Conservation (phyloP, 1,140 invertebrate genomes). For the Pseudomyrmex gracilis region DNA sequence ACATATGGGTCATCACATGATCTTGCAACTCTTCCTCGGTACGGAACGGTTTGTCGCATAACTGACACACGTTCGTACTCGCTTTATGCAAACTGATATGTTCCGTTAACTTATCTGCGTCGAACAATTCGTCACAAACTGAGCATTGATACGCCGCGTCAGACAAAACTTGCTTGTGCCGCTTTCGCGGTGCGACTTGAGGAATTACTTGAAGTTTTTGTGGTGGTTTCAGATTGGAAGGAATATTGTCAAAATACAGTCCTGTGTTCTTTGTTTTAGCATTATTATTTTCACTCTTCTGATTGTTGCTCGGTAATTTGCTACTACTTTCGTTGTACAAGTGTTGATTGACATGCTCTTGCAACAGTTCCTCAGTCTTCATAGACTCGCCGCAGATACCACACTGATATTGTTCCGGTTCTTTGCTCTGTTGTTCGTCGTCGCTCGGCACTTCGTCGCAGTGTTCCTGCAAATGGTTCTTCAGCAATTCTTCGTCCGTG, state of each 20-base stretch:
- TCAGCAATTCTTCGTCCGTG: constrained; percentile 80
- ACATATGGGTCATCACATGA: constrained; percentile 81
- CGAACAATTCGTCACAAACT: constrained; percentile 80
- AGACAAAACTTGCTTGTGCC: too few species aligned
- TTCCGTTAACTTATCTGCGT: constrained; percentile 74
- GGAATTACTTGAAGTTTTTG: too few species aligned
- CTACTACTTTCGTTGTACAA: constrained; percentile 82
- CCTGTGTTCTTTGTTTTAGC: constrained; percentile 18
- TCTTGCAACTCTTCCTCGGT: constrained; percentile 79
- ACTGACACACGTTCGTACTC: constrained; percentile 78
- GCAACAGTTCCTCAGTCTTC: constrained; percentile 78
- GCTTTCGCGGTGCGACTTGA: too few species aligned
- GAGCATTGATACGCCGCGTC: constrained; percentile 57
- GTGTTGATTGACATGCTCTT: constrained; percentile 81
- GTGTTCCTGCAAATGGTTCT: constrained; percentile 83
- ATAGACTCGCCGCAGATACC: constrained; percentile 81
- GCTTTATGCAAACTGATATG: constrained; percentile 80
- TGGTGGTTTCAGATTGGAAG: too few species aligned
- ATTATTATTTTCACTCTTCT: constrained; percentile 48
- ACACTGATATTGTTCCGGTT: constrained; percentile 80
- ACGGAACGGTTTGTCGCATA: constrained; percentile 81
- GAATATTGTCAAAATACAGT: too few species aligned
- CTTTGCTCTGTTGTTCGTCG: constrained; percentile 73
- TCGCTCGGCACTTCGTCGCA: constrained; percentile 81
- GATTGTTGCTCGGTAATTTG: constrained; percentile 77